phyloP scores from a whole-genome alignment of 2,888 invertebrate genomes.

The Cataglyphis livida region DNA sequence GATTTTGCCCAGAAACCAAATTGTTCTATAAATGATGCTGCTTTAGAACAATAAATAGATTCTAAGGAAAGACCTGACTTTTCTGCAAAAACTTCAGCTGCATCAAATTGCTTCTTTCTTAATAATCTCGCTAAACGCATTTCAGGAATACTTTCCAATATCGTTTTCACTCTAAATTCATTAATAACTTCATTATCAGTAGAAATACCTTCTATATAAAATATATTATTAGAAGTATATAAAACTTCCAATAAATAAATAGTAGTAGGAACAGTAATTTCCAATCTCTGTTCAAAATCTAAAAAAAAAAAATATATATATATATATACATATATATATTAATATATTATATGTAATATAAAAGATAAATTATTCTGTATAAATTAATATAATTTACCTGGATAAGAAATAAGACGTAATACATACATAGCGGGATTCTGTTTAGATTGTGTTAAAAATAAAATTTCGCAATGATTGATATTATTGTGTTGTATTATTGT shows the following conservation, averaged over 20 bases:
- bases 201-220: conserved; percentile 78
- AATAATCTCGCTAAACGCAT: conserved; percentile 85
- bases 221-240: conserved; percentile 74
- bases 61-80: conserved; percentile 84
- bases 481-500: conserved; percentile 73
- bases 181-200: conserved; percentile 69
- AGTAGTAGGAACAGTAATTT: conserved; percentile 77
- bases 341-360: conserved; percentile 46
- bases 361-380: neutral
- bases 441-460: conserved; percentile 71
- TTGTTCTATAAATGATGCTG: conserved; percentile 82
- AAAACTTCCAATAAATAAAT: conserved; percentile 79
- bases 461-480: conserved; percentile 71
- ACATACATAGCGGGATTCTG: conserved; percentile 48
- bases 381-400: conserved; percentile 71
- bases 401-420: conserved; percentile 77
- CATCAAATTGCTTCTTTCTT: conserved; percentile 85
- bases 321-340: conserved; percentile 30
- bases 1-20: conserved; percentile 78
- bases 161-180: conserved; percentile 81
- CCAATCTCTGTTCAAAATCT: conserved; percentile 80
- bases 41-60: conserved; percentile 85
- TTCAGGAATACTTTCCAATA: conserved; percentile 86
- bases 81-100: conserved; percentile 86
- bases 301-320: conserved; percentile 30